Conservation (phyloP, 2,113 vertebrate species). For the Corythoichthys haematopterus region DNA sequence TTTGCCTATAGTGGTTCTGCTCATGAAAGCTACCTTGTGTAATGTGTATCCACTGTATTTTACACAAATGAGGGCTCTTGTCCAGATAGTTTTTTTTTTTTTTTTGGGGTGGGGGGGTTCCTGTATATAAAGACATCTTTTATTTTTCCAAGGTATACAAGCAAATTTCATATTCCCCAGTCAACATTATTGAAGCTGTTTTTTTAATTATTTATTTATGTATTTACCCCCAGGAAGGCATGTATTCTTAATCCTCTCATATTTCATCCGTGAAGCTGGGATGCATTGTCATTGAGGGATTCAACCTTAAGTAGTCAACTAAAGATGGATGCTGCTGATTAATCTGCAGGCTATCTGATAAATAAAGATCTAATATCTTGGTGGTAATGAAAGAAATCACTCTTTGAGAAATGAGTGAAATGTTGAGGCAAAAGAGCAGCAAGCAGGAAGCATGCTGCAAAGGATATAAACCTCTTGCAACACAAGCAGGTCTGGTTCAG, state of each 20-base stretch:
- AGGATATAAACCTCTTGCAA: constrained; percentile 40
- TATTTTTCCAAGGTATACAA: background rate
- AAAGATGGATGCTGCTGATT: constrained; percentile 16
- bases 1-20: no score
- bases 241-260: background rate
- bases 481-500: constrained; percentile 15
- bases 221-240: no score
- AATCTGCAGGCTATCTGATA: constrained; percentile 38
- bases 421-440: constrained; percentile 40
- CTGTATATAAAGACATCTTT: no score
- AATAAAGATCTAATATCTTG: constrained; percentile 50
- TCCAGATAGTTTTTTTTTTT: no score
- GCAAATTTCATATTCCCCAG: background rate
- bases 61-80: no score
- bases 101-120: no score
- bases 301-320: constrained; percentile 24
- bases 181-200: background rate
- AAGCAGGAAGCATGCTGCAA: constrained; percentile 36
- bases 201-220: no score
- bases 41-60: no score
- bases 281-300: background rate
- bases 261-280: no score
- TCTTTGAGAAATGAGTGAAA: constrained; percentile 14
- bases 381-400: constrained; percentile 39
- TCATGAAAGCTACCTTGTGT: no score